Percentiles rank a stretch among this genome's conserved stretches.
phyloP scores from a whole-genome alignment of 1,140 invertebrate genomes.

The Pseudobourletiella spinata region DNA sequence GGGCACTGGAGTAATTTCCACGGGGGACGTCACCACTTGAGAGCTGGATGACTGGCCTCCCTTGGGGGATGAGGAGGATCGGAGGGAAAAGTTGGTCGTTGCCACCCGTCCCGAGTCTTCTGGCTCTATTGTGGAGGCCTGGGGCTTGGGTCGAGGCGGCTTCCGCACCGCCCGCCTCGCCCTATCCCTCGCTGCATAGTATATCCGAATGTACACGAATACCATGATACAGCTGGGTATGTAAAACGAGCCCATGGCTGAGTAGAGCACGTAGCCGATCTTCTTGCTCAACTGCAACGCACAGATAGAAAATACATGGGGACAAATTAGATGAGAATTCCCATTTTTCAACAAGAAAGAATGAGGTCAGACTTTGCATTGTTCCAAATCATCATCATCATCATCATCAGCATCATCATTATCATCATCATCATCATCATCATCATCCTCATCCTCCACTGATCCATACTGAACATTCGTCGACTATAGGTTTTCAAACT shows the following conservation, averaged over 20 bases:
- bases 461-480: no score
- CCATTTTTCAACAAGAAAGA: no score
- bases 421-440: no score
- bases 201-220: constrained; percentile 98
- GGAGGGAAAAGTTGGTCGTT: neutral
- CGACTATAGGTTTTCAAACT: no score
- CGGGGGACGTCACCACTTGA: constrained; percentile 10
- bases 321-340: no score
- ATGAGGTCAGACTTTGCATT: no score
- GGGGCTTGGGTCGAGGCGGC: constrained; percentile 51
- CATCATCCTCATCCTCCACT: no score
- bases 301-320: no score
- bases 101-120: constrained; percentile 18
- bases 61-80: constrained; percentile 2
- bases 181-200: constrained; percentile 86
- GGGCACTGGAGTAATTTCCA: constrained; percentile 7
- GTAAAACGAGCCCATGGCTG: constrained; percentile 95
- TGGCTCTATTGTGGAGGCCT: constrained; percentile 20
- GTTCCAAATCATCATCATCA: no score
- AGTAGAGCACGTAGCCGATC: constrained; percentile 95
- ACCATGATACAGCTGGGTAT: constrained; percentile 98
- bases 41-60: constrained; percentile 8
- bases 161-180: constrained; percentile 75
- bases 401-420: no score
- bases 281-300: constrained; percentile 80